These are phyloP conservation scores for Drosophila sp. DNA, from an alignment of 1,140 invertebrate species.

Conservation along the genomic window DNA sequence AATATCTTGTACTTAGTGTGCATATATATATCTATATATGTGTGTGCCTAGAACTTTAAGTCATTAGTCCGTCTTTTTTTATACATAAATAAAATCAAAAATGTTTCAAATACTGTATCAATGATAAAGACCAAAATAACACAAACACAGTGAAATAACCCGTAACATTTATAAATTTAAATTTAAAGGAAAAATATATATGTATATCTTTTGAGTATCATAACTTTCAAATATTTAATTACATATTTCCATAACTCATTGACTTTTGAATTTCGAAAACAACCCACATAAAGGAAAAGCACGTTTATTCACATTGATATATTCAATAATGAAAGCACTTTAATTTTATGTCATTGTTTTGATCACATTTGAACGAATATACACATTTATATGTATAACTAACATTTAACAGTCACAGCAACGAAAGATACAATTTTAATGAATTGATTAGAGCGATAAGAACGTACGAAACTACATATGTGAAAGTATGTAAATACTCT, in stretches of 20 bases:
- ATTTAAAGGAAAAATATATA: neutral
- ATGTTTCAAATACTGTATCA: constrained; percentile 1
- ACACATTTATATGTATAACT: constrained; percentile 43
- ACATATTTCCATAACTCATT: constrained; percentile 17
- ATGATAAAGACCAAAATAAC: neutral
- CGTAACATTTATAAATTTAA: neutral
- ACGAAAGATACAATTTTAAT: constrained; percentile 31
- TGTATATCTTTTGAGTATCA: constrained; percentile 6
- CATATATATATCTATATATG: constrained; percentile 2
- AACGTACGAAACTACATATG: constrained; percentile 41
- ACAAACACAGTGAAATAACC: neutral
- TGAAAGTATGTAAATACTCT: constrained; percentile 46
- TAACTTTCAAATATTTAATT: constrained; percentile 6
- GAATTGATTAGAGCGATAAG: constrained; percentile 41
- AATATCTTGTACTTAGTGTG: constrained; percentile 9
- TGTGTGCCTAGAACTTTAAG: constrained; percentile 2
- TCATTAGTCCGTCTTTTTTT: constrained; percentile 9
- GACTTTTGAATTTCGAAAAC: constrained; percentile 26
- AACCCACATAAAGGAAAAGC: constrained; percentile 32
- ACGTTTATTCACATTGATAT: constrained; percentile 47
- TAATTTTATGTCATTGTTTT: constrained; percentile 23
- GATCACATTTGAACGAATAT: constrained; percentile 44
- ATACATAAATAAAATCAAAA: constrained; percentile 1
- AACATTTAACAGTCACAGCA: constrained; percentile 34
- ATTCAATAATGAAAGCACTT: constrained; percentile 28